phyloP scores from a whole-genome alignment of 2,113 vertebrate genomes.

The Lampris megalopsis region DNA sequence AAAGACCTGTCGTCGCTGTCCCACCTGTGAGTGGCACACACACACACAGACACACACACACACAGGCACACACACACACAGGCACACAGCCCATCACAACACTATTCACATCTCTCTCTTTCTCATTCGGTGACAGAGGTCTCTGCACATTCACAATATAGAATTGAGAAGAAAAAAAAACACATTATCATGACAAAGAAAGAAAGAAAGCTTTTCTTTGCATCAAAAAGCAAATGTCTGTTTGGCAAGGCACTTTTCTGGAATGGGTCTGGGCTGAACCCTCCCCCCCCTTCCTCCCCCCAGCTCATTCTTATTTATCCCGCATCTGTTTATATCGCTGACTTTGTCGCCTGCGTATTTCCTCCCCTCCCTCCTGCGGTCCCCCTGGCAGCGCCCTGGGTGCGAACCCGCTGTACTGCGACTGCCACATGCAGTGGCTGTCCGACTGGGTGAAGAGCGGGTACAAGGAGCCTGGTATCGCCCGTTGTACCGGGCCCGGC shows the following conservation, averaged over 20 bases:
- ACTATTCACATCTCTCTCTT: slow-evolving; percentile 3
- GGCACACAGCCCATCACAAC: slow-evolving; percentile 24
- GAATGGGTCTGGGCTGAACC: not conserved
- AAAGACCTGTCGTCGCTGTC: slow-evolving; percentile 94
- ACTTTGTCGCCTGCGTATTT: not conserved
- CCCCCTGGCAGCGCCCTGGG: slow-evolving; percentile 89
- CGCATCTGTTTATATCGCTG: not conserved
- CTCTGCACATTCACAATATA: slow-evolving; percentile 15
- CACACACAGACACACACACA: slow-evolving; percentile 29
- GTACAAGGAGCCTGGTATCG: slow-evolving; percentile 98
- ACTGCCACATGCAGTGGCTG: slow-evolving; percentile 98
- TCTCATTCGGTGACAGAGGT: slow-evolving; percentile 14
- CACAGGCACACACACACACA: slow-evolving; percentile 17
- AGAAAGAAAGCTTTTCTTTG: slow-evolving; percentile 6
- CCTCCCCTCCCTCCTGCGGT: not conserved
- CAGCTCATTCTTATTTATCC: not conserved
- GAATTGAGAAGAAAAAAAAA: slow-evolving; percentile 19
- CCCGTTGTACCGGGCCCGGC: slow-evolving; percentile 93
- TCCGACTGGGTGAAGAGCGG: slow-evolving; percentile 99
- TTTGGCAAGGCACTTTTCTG: slow-evolving; percentile 1
- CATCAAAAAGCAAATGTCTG: slow-evolving; percentile 1
- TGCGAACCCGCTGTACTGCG: slow-evolving; percentile 96
- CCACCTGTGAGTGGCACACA: slow-evolving; percentile 90
- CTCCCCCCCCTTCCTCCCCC: not conserved
- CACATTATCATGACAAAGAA: slow-evolving; percentile 28